These are phyloP conservation scores for Phenganax marumi DNA, from an alignment of 92 coral and sea anemone species.

Conservation along the genomic window DNA sequence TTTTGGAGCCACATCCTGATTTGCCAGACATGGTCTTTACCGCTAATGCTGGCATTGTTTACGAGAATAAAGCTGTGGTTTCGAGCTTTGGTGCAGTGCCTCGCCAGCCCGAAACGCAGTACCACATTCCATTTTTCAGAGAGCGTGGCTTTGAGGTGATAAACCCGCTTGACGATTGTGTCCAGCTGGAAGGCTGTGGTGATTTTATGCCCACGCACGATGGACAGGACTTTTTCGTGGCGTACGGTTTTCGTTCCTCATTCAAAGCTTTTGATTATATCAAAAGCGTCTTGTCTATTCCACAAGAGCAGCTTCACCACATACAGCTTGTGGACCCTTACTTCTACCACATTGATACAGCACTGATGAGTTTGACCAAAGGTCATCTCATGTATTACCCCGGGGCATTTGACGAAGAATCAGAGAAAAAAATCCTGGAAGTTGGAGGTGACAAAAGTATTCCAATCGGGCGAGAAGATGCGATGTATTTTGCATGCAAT, in stretches of 20 bases:
- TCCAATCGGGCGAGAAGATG: conserved; percentile 17
- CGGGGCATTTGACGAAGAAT: conserved; percentile 20
- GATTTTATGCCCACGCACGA: conserved; percentile 35
- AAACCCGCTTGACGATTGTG: conserved; percentile 30
- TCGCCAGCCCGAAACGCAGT: conserved; percentile 26
- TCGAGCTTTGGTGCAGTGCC: conserved; percentile 31
- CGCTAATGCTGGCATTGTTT: conserved; percentile 24
- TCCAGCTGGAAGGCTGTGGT: conserved; percentile 30
- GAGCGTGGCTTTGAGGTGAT: conserved; percentile 40
- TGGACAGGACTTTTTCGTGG: conserved; percentile 37
- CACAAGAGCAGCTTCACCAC: conserved; percentile 29
- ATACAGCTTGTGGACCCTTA: conserved; percentile 25
- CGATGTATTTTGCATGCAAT: conserved; percentile 38
- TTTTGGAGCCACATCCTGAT: conserved; percentile 14
- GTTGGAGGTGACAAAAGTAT: conserved; percentile 21
- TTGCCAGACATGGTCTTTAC: conserved; percentile 36
- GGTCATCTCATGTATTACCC: conserved; percentile 38
- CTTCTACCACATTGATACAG: conserved; percentile 36
- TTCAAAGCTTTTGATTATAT: conserved; percentile 28
- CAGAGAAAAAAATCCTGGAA: conserved; percentile 11
- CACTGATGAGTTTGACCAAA: conserved; percentile 18
- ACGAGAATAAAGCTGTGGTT: conserved; percentile 29
- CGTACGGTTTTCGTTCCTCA: conserved; percentile 22
- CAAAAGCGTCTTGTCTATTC: conserved; percentile 9
- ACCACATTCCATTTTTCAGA: conserved; percentile 18